Evolutionary conservation across 1,140 invertebrate genomes (phyloP).

Genomic region (Helicoverpa zea): DNA sequence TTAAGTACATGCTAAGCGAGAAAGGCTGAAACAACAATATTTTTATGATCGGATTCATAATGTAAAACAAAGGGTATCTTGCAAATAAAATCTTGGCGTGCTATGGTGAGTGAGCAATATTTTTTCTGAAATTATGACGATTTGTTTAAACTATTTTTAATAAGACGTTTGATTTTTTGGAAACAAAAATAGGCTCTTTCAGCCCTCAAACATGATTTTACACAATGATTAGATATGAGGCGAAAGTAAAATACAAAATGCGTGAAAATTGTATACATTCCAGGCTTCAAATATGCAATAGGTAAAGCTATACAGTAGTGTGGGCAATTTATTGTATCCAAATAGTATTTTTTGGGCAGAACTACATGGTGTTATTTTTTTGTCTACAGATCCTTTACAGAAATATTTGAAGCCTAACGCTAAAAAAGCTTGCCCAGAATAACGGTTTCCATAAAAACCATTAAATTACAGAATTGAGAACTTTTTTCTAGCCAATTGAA

Average conservation of each 20-base stretch:
- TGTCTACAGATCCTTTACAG: background rate
- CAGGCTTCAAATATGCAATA: slow-evolving; percentile 43
- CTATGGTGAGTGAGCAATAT: background rate
- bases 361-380: background rate
- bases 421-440: slow-evolving; percentile 44
- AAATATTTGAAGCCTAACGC: slow-evolving; percentile 42
- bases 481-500: slow-evolving; percentile 3
- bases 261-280: slow-evolving; percentile 36
- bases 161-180: background rate
- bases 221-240: background rate
- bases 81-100: slow-evolving; percentile 14
- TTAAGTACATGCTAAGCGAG: slow-evolving; percentile 40
- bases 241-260: slow-evolving; percentile 34
- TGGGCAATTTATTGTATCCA: background rate
- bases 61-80: slow-evolving; percentile 40
- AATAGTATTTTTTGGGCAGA: background rate
- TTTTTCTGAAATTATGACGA: background rate
- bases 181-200: slow-evolving; percentile 13
- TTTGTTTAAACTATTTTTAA: background rate
- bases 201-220: slow-evolving; percentile 14
- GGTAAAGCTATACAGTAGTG: slow-evolving; percentile 3
- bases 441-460: background rate
- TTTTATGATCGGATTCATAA: slow-evolving; percentile 9
- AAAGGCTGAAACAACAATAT: slow-evolving; percentile 15
- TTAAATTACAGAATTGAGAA: background rate